Evolutionary conservation across 2,797 vertebrate genomes (phyloP).

Genomic region (Allobates femoralis): DNA sequence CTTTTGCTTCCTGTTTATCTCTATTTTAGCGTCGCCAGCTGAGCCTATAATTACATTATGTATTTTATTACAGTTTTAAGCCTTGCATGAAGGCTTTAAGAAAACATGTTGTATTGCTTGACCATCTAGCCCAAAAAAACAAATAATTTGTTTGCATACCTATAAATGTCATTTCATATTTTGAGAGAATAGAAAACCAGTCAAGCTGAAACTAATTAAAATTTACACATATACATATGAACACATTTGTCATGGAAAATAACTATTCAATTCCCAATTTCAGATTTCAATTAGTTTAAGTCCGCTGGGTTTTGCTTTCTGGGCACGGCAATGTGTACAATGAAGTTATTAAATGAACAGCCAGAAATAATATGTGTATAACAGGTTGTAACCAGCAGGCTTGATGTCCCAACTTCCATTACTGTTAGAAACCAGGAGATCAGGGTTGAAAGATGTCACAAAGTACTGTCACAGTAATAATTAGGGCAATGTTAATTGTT

Average conservation of each 20-base stretch:
- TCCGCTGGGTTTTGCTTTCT: conserved; percentile 57
- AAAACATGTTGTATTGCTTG: conserved; percentile 33
- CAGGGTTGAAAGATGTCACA: conserved; percentile 1
- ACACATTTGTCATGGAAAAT: conserved; percentile 57
- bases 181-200: conserved; percentile 46
- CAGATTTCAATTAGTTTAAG: conserved; percentile 63
- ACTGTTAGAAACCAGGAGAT: neutral
- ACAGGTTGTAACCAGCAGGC: conserved; percentile 45
- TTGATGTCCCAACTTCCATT: conserved; percentile 1
- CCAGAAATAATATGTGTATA: conserved; percentile 52
- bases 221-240: conserved; percentile 55
- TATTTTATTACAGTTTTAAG: conserved; percentile 37
- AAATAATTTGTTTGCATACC: conserved; percentile 52
- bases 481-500: conserved; percentile 24
- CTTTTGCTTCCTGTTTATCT: neutral
- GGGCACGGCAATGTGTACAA: conserved; percentile 55
- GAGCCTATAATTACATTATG: neutral
- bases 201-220: conserved; percentile 63
- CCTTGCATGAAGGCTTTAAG: conserved; percentile 4
- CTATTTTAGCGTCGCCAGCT: neutral
- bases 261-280: conserved; percentile 60
- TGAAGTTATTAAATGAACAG: conserved; percentile 58
- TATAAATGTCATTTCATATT: conserved; percentile 40
- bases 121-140: conserved; percentile 35
- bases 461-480: conserved; percentile 39